Evolutionary conservation across 2,888 invertebrate species (phyloP).

Genomic region (Nyleta sp.): DNA sequence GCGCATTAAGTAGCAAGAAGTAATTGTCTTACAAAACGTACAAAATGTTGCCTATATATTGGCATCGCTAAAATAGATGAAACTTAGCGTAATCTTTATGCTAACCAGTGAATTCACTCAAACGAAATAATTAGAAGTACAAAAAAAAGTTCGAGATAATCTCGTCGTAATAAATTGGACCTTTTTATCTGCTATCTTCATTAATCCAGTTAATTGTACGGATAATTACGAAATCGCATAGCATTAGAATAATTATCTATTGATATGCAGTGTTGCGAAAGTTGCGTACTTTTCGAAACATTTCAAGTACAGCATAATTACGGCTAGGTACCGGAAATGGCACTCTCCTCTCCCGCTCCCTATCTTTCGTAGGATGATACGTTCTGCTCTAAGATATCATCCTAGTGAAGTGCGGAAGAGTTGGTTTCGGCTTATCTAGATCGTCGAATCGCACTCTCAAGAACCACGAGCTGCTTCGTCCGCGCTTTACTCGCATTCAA

Average conservation of each 20-base stretch:
- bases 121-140: conserved; percentile 24
- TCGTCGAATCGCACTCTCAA: conserved; percentile 64
- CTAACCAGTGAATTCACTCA: not conserved
- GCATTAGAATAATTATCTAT: conserved; percentile 53
- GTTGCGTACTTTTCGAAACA: conserved; percentile 47
- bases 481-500: conserved; percentile 55
- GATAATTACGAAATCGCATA: conserved; percentile 34
- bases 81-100: conserved; percentile 8
- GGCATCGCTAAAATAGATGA: conserved; percentile 5
- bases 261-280: conserved; percentile 29
- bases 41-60: conserved; percentile 68
- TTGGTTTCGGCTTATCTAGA: conserved; percentile 62
- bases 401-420: conserved; percentile 66
- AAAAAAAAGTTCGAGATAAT: conserved; percentile 18
- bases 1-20: conserved; percentile 73
- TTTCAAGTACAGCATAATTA: conserved; percentile 44
- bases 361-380: conserved; percentile 18
- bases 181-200: conserved; percentile 24
- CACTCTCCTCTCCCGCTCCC: not conserved
- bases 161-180: conserved; percentile 24
- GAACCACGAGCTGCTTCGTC: conserved; percentile 48
- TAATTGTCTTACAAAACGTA: conserved; percentile 78
- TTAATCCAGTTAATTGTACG: conserved; percentile 38
- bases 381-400: conserved; percentile 41
- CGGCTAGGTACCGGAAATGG: conserved; percentile 54